These are phyloP conservation scores for Petaurus breviceps DNA, from an alignment of 2,113 vertebrate genomes.

Conservation along the genomic window DNA sequence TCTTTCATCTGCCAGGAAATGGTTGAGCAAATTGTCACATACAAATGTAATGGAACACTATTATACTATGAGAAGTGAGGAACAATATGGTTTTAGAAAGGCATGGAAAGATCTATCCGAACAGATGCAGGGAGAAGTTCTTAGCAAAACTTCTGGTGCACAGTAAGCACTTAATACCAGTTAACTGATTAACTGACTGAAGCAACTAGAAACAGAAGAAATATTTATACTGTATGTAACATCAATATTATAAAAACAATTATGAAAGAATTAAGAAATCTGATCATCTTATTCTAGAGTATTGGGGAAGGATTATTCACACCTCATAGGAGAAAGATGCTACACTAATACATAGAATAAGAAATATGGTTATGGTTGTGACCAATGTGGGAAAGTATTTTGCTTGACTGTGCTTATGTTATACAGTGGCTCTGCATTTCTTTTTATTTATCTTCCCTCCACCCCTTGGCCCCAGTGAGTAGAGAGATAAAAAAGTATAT, in stretches of 20 bases:
- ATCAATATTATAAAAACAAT: too few relatives aligned
- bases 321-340: background rate
- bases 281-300: background rate
- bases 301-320: background rate
- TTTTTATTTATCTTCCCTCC: background rate
- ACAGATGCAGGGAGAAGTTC: background rate
- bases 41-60: too few relatives aligned
- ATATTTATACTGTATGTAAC: background rate
- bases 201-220: background rate
- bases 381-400: background rate
- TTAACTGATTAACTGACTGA: background rate
- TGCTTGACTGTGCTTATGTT: background rate
- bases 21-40: background rate
- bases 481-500: background rate
- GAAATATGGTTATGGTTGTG: too few relatives aligned
- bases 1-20: background rate
- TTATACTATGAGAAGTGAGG: too few relatives aligned
- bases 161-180: background rate
- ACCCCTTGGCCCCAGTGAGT: too few relatives aligned
- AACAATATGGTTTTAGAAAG: background rate
- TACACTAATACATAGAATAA: background rate
- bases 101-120: background rate
- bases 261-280: background rate
- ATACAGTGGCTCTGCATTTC: background rate
- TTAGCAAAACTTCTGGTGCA: background rate